Evolutionary conservation across 2,797 vertebrate species (phyloP), one percentile per base, ranked within the genome.

Genomic region (Danio tinwini): DNA sequence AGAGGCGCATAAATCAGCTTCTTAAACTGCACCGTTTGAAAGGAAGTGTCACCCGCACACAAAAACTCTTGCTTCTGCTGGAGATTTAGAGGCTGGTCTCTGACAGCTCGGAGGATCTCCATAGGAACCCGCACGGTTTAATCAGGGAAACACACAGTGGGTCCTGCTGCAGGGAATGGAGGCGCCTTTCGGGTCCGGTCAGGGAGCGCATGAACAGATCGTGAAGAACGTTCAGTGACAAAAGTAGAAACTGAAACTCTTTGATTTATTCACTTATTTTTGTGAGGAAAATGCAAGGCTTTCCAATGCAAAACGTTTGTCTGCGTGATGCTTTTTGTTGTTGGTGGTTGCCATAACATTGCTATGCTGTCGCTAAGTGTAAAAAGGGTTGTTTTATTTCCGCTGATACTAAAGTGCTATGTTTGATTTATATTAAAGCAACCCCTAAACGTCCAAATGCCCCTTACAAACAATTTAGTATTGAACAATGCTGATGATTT

Each of bases 1-100:
- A 89, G 88, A 89, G 84, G 85, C 19, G 39, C 81, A 83, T 93
- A 92, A 93, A 92, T 94, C 92, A 92, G 86, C 76, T 81, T 82
- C 83, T 29, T 49, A 84, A 88, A 91, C 87, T 89, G 88, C 82
- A 81, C 29, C 3, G 67, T 59, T 75, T 93, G 90, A 93, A 94
- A 91, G 91, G 88, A 92, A 85, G 56, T 92, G 92, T 92, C 91
- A 88, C 83, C 83, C 85, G 77, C 88, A 91, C 89, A 92, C 91
- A 91, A 88, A 86, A 90, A 78, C 86, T 84, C 83, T 71, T 71
- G 78, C 76, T 61, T 50, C 72, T 63, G 62, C 62, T 76, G 79
- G 84, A 90, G 93, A 91, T 92, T 89, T 91, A 93, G 91, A 88
- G 89, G 84, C 87, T 13, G 58, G 78, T 86, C 74, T 84, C 87